Evolutionary conservation across 2,888 invertebrate species (phyloP).

Genomic region (Melanargia galathea): DNA sequence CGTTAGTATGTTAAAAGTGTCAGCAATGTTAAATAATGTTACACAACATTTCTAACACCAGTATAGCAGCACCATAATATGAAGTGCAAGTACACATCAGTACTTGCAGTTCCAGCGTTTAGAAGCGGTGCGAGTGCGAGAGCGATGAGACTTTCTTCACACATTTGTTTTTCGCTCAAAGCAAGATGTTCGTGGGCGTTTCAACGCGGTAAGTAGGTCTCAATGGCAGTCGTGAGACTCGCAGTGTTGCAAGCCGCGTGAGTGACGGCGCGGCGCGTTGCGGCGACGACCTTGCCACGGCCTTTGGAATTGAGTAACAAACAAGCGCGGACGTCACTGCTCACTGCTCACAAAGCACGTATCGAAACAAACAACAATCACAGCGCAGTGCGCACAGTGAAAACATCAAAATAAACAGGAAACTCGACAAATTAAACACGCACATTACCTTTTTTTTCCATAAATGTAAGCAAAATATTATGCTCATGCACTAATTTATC

Average conservation of each 20-base stretch:
- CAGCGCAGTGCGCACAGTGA: conserved; percentile 6
- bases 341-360: conserved; percentile 45
- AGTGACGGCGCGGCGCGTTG: conserved; percentile 49
- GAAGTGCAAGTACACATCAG: too few relatives aligned
- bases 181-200: background rate
- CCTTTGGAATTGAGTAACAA: conserved; percentile 49
- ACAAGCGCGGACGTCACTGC: conserved; percentile 41
- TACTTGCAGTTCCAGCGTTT: too few relatives aligned
- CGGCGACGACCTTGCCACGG: conserved; percentile 54
- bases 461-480: conserved; percentile 12
- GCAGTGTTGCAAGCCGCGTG: conserved; percentile 42
- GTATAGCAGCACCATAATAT: too few relatives aligned
- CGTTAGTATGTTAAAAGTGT: too few relatives aligned
- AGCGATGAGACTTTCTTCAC: too few relatives aligned
- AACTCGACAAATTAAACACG: conserved; percentile 16
- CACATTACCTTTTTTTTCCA: conserved; percentile 9
- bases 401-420: conserved; percentile 47
- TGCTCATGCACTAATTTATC: too few relatives aligned
- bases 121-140: too few relatives aligned
- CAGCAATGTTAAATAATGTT: too few relatives aligned
- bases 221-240: conserved; percentile 27
- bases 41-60: too few relatives aligned
- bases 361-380: conserved; percentile 38
- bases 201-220: conserved; percentile 21
- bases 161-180: background rate